phyloP scores from a whole-genome alignment of 2,797 vertebrate species.

The Ambastaia sidthimunki region DNA sequence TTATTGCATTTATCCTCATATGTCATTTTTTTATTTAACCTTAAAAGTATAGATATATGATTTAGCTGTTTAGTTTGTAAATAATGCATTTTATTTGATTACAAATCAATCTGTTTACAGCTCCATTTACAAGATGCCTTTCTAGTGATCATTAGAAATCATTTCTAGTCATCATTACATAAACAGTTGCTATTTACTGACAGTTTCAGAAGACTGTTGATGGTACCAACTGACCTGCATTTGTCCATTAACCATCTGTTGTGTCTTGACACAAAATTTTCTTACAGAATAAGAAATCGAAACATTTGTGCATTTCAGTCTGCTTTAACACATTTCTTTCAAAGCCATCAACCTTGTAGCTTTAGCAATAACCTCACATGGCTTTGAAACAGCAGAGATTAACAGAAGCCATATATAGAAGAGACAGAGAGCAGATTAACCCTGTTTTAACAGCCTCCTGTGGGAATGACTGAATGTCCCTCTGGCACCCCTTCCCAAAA shows the following conservation, averaged over 20 bases:
- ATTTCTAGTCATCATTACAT: constrained; percentile 37
- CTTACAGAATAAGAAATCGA: background rate
- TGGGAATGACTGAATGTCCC: constrained; percentile 60
- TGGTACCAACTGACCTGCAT: constrained; percentile 39
- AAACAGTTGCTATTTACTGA: constrained; percentile 23
- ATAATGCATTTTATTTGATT: background rate
- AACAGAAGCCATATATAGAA: constrained; percentile 65
- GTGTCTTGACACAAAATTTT: constrained; percentile 11
- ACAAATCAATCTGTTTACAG: background rate
- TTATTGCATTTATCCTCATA: too few species aligned
- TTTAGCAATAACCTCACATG: constrained; percentile 60
- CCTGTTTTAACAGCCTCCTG: constrained; percentile 72
- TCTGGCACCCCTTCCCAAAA: background rate
- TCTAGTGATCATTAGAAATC: constrained; percentile 22
- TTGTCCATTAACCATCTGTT: constrained; percentile 58
- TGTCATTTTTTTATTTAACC: too few species aligned
- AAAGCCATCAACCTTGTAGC: constrained; percentile 22
- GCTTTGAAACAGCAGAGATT: constrained; percentile 76
- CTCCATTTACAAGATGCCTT: constrained; percentile 1
- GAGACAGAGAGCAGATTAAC: constrained; percentile 74
- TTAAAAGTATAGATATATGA: background rate
- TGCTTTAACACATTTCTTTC: constrained; percentile 31
- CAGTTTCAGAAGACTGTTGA: constrained; percentile 41
- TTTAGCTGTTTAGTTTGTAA: background rate
- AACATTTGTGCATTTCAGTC: constrained; percentile 1